These are phyloP conservation scores for Ctenochaetus hawaiiensis DNA, from an alignment of 2,797 vertebrate species.

Conservation along the genomic window DNA sequence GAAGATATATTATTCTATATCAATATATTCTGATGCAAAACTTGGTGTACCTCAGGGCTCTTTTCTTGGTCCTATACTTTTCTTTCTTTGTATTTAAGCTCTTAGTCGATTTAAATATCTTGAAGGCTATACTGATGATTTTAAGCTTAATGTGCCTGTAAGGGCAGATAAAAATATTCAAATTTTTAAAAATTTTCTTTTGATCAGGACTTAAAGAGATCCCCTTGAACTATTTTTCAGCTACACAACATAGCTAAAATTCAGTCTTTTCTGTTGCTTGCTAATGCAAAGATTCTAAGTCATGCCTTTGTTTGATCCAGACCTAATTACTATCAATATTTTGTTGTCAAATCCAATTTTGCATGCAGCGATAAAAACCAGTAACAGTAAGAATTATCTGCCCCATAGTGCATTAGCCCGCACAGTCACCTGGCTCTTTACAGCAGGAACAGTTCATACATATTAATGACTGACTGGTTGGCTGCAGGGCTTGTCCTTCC, in stretches of 20 bases:
- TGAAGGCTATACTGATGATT: no score
- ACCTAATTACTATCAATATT: background rate
- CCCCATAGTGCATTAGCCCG: slow-evolving; percentile 35
- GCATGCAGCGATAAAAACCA: slow-evolving; percentile 11
- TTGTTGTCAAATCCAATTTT: background rate
- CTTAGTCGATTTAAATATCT: no score
- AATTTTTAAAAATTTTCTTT: background rate
- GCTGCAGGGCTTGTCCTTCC: slow-evolving; percentile 54
- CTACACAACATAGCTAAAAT: background rate
- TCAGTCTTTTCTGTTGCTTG: background rate
- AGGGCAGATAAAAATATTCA: no score
- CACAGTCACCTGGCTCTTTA: slow-evolving; percentile 51
- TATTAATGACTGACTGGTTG: slow-evolving; percentile 70
- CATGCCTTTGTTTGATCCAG: background rate
- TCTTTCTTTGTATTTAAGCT: no score
- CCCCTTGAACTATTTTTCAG: background rate
- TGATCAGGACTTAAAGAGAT: background rate
- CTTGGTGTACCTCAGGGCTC: background rate
- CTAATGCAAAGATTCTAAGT: background rate
- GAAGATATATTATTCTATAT: background rate
- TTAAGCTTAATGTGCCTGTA: no score
- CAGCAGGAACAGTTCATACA: slow-evolving; percentile 60
- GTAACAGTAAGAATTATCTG: slow-evolving; percentile 9
- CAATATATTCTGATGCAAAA: background rate
- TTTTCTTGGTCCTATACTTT: background rate